phyloP scores from a whole-genome alignment of 1,140 invertebrate species.

The Gryon sp. region DNA sequence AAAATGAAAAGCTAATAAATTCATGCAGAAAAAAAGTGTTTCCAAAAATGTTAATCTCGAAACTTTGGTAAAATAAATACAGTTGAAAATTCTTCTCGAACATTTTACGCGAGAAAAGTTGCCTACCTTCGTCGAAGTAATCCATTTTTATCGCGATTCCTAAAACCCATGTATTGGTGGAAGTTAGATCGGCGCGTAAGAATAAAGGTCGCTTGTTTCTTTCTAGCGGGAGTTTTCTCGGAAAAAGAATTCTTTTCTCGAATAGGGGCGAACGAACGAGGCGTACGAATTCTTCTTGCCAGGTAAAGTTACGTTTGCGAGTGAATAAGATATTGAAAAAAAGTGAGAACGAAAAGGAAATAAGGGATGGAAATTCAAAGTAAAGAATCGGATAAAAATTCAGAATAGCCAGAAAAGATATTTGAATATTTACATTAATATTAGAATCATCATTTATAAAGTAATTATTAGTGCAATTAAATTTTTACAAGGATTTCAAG shows the following conservation, averaged over 20 bases:
- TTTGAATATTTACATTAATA: no score
- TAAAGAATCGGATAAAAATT: slow-evolving; percentile 23
- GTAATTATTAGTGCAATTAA: no score
- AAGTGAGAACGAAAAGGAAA: background rate
- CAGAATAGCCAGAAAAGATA: no score
- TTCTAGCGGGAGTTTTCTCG: slow-evolving; percentile 65
- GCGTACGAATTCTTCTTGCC: slow-evolving; percentile 49
- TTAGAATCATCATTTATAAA: no score
- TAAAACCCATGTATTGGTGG: slow-evolving; percentile 33
- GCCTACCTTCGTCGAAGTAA: slow-evolving; percentile 13
- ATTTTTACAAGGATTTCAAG: no score
- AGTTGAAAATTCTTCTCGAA: no score
- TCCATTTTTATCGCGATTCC: slow-evolving; percentile 40
- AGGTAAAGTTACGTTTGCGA: slow-evolving; percentile 50
- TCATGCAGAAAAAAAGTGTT: no score
- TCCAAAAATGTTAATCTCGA: no score
- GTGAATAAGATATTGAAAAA: background rate
- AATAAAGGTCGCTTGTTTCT: slow-evolving; percentile 64
- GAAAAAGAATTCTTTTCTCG: slow-evolving; percentile 67
- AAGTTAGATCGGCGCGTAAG: slow-evolving; percentile 20
- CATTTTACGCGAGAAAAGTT: slow-evolving; percentile 24
- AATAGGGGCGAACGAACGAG: slow-evolving; percentile 17
- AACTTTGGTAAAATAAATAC: no score
- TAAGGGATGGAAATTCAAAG: slow-evolving; percentile 21
- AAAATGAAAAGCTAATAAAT: no score